These are phyloP conservation scores for Halichoeres trimaculatus DNA, from an alignment of 2,113 vertebrate species.

Conservation along the genomic window DNA sequence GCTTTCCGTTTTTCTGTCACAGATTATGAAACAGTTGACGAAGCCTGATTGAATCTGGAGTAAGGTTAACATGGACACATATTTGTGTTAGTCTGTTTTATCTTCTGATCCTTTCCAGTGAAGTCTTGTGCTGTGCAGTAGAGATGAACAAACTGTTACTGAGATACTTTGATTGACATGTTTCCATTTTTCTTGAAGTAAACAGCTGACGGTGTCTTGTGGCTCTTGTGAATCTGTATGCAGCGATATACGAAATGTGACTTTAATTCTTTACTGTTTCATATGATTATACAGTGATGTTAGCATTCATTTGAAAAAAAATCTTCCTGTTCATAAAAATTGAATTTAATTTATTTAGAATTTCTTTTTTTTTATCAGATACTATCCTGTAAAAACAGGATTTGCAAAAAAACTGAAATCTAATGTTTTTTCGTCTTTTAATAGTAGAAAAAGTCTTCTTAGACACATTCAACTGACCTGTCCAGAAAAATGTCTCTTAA, in stretches of 20 bases:
- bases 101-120: conserved; percentile 22
- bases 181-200: conserved; percentile 9
- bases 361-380: no score
- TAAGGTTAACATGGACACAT: not conserved
- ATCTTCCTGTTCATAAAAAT: no score
- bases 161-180: conserved; percentile 19
- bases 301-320: no score
- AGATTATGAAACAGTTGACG: not conserved
- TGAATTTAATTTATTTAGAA: no score
- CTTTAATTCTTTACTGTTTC: conserved; percentile 5
- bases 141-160: conserved; percentile 6
- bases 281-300: no score
- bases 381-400: no score
- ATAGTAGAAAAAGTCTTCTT: no score
- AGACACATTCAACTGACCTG: no score
- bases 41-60: not conserved
- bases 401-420: no score
- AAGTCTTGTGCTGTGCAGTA: conserved; percentile 52
- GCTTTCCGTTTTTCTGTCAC: not conserved
- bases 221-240: conserved; percentile 33
- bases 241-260: no score
- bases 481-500: no score
- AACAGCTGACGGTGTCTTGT: conserved; percentile 23
- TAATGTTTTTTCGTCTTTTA: no score
- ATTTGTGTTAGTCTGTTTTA: not conserved